Evolutionary conservation across 2,797 vertebrate genomes (phyloP).

Genomic region (Betta splendens): DNA sequence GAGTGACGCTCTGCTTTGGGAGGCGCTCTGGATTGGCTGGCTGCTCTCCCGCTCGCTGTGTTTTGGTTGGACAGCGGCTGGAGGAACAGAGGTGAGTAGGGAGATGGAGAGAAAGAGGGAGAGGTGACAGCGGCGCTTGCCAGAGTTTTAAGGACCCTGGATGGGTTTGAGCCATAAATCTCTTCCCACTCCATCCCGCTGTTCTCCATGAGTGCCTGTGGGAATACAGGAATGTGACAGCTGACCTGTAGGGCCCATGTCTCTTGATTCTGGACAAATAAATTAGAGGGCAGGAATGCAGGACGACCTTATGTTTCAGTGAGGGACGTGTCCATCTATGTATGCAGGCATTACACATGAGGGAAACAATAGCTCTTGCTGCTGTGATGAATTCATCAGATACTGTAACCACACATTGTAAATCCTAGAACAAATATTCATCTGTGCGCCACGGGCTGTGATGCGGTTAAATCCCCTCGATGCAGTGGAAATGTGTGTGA

Average conservation of each 20-base stretch:
- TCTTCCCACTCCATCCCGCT: conserved; percentile 76
- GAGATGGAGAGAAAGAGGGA: conserved; percentile 49
- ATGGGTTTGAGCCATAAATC: conserved; percentile 83
- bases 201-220: conserved; percentile 83
- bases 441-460: conserved; percentile 11
- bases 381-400: conserved; percentile 29
- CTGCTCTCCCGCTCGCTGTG: conserved; percentile 25
- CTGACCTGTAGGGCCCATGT: conserved; percentile 83
- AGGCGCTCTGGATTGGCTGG: conserved; percentile 59
- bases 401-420: conserved; percentile 21
- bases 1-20: conserved; percentile 50
- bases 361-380: conserved; percentile 36
- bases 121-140: conserved; percentile 67
- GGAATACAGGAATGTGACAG: conserved; percentile 85
- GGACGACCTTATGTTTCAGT: conserved; percentile 59
- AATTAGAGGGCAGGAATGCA: conserved; percentile 80
- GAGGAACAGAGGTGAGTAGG: conserved; percentile 49
- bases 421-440: conserved; percentile 35
- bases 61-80: conserved; percentile 58
- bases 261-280: conserved; percentile 82
- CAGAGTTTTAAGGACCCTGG: conserved; percentile 80
- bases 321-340: conserved; percentile 43
- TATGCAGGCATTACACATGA: conserved; percentile 43
- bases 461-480: conserved; percentile 2
- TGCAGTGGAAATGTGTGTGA: conserved; percentile 12